Base-by-base conservation (phyloP, 1,140 invertebrate species). In the Anoplophora glabripennis region DNA sequence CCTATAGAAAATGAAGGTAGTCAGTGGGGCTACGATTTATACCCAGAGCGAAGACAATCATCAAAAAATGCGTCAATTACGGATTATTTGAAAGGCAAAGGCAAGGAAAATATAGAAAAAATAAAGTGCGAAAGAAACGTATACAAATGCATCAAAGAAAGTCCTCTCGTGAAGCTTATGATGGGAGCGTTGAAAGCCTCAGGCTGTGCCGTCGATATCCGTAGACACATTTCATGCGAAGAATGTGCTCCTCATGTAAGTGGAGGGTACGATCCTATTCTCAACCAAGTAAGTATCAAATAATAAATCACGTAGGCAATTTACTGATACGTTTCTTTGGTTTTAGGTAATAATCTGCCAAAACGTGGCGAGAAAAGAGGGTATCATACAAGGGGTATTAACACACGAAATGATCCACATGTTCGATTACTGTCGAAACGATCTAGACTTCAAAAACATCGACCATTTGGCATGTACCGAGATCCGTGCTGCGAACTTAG, bases 381-480 rank as follows among this genome's bases (percentile, higher is more conserved):
- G 82, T 4, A 80, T 84, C 66, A 83, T 94, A 0, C 87, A 90
- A 74, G 86, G 86, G 57, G 87, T 94, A 7, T 71, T 98, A 3
- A 84, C 87, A 1, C 96, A 98, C 76, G 96, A 98, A 78, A 84
- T 98, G 81, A 88, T 97, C 40, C 96, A 98, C 75, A 96, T 97
- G 91, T 98, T 96, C 76, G 96, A 98, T 75, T 91, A 87, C 69
- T 98, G 95, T 76, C 83, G 85, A 41, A 89, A 94, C 63, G 84
- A 97, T 52, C 72, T 97, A 35, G 89, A 98, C 73, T 92, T 95
- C 64, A 88, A 84, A 63, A 94, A 98, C 74, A 78, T 95, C 53
- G 88, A 96, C 68, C 96, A 98, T 78, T 75, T 98, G 38, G 95
- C 95, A 0, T 98, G 96, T 72, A 94, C 94, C 0, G 96, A 98